A percentile compares a stretch with the other conserved stretches of the same genome.
These are phyloP conservation scores for Triplophysa dalaica DNA, from an alignment of 2,113 vertebrate species.

Conservation along the genomic window DNA sequence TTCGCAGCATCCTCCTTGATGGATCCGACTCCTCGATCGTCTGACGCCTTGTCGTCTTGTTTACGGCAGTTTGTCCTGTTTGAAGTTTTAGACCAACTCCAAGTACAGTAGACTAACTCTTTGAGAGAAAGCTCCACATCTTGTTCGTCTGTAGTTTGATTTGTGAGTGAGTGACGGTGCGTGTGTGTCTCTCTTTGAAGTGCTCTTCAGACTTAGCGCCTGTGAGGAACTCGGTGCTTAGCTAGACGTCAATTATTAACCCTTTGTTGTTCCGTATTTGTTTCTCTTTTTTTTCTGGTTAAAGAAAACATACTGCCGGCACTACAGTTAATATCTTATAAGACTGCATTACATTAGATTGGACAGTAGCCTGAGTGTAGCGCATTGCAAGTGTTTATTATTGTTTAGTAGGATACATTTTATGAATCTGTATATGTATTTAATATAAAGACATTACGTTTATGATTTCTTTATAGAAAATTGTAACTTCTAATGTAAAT, in stretches of 20 bases:
- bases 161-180: not conserved
- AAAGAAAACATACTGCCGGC: not conserved
- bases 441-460: no score
- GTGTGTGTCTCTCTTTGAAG: slow-evolving; percentile 37
- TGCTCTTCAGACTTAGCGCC: slow-evolving; percentile 42
- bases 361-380: no score
- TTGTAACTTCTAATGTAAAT: no score
- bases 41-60: slow-evolving; percentile 11
- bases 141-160: slow-evolving; percentile 21
- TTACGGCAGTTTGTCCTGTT: slow-evolving; percentile 13
- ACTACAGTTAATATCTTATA: not conserved
- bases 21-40: slow-evolving; percentile 24
- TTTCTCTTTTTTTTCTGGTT: not conserved
- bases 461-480: no score
- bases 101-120: not conserved
- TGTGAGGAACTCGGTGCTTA: slow-evolving; percentile 10
- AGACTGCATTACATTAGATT: no score
- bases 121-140: slow-evolving; percentile 1
- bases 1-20: slow-evolving; percentile 11
- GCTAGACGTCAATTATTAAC: slow-evolving; percentile 31
- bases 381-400: no score
- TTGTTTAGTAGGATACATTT: no score
- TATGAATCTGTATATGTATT: no score
- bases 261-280: slow-evolving; percentile 7
- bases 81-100: slow-evolving; percentile 1